Percentiles rank a stretch among this genome's conserved stretches.
Conservation (phyloP, 2,888 invertebrate species). For the Pseudococcus jackbeardsleyi region DNA sequence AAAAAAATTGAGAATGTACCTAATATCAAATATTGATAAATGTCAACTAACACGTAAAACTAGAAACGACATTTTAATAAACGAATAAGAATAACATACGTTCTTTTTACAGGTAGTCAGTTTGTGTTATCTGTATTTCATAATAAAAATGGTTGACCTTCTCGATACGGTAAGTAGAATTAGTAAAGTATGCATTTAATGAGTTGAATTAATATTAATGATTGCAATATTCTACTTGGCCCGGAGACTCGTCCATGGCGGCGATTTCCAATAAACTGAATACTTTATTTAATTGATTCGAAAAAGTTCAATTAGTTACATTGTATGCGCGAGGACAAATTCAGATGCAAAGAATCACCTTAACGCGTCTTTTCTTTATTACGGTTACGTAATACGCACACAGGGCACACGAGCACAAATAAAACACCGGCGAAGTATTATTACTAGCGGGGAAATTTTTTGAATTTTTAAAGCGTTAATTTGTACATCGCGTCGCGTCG, state of each 20-base stretch:
- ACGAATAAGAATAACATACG: conserved; percentile 5
- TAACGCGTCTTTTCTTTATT: background rate
- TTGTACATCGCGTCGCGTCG: background rate
- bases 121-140: conserved; percentile 64
- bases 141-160: conserved; percentile 66
- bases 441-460: background rate
- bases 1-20: too few species aligned
- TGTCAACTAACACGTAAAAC: background rate
- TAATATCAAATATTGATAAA: too few species aligned
- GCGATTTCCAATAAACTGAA: background rate
- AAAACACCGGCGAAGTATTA: background rate
- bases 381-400: too few species aligned
- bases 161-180: conserved; percentile 66
- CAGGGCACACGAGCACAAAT: background rate
- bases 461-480: conserved; percentile 6
- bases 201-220: conserved; percentile 51
- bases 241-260: background rate
- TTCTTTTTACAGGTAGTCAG: conserved; percentile 65
- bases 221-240: background rate
- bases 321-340: background rate
- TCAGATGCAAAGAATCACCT: background rate
- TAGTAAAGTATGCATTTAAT: conserved; percentile 28
- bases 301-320: background rate
- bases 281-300: background rate
- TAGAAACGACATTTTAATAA: background rate